These are phyloP conservation scores for Sesamia nonagrioides DNA, from an alignment of 1,140 invertebrate species.

Conservation along the genomic window DNA sequence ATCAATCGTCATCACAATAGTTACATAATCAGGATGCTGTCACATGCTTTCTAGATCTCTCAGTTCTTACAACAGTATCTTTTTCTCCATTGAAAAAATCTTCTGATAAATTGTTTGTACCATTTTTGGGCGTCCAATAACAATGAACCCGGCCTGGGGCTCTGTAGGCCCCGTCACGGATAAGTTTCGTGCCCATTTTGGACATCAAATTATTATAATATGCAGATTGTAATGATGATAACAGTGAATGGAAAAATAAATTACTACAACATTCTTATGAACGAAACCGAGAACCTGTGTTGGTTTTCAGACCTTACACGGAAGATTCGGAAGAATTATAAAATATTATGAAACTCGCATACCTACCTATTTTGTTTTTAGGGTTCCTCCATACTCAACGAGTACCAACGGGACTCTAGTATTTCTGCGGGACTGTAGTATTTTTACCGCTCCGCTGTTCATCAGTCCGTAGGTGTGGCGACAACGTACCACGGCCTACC, in stretches of 20 bases:
- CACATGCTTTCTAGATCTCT: too few species aligned
- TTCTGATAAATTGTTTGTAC: neutral
- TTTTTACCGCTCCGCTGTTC: neutral
- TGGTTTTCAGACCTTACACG: neutral
- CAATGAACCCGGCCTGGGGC: neutral
- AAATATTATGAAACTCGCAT: neutral
- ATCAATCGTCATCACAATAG: too few species aligned
- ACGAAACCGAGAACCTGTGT: neutral
- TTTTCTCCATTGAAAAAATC: neutral
- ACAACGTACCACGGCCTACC: too few species aligned
- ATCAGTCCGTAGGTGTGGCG: too few species aligned
- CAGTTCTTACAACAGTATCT: neutral
- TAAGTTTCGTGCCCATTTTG: neutral
- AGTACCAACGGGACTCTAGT: too few species aligned
- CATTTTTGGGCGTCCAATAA: neutral
- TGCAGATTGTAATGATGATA: neutral
- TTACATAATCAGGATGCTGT: too few species aligned
- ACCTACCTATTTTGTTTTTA: too few species aligned
- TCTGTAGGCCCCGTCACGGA: neutral
- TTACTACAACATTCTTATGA: slow-evolving; percentile 1
- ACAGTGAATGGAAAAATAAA: slow-evolving; percentile 2
- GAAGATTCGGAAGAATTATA: neutral
- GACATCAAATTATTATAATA: slow-evolving; percentile 7
- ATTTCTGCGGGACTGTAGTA: too few species aligned
- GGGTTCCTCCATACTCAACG: too few species aligned